phyloP scores from a whole-genome alignment of 1,140 invertebrate species.

The Saccostrea cuccullata region DNA sequence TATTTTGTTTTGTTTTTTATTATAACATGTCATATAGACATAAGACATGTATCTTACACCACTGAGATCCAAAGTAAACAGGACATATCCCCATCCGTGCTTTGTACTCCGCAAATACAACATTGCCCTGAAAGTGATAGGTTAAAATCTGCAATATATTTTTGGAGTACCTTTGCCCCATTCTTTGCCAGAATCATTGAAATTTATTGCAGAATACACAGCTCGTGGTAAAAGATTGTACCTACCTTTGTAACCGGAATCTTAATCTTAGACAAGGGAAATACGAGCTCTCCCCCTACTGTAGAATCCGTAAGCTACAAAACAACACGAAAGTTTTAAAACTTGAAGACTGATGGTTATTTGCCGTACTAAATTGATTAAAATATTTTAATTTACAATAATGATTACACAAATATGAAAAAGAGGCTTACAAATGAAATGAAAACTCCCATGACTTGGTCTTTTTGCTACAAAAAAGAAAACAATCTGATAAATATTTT shows the following conservation, averaged over 20 bases:
- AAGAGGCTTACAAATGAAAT: slow-evolving; percentile 2
- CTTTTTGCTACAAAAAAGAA: neutral
- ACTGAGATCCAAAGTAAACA: slow-evolving; percentile 37
- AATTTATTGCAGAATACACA: neutral
- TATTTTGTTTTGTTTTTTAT: no score
- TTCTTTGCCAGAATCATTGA: neutral
- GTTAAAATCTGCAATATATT: no score
- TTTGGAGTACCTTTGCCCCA: no score
- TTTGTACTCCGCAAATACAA: slow-evolving; percentile 36
- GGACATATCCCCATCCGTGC: slow-evolving; percentile 38
- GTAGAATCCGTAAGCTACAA: slow-evolving; percentile 21
- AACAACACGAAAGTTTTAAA: neutral
- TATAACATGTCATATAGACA: no score
- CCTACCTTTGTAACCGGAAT: slow-evolving; percentile 29
- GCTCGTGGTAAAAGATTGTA: neutral
- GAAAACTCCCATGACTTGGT: neutral
- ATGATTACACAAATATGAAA: neutral
- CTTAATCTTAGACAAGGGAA: slow-evolving; percentile 44
- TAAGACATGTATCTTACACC: slow-evolving; percentile 33
- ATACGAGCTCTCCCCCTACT: slow-evolving; percentile 36
- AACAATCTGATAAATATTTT: neutral
- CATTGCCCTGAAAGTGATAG: slow-evolving; percentile 39
- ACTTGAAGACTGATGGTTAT: no score
- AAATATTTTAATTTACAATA: no score
- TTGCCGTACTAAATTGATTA: no score